Percentiles rank a stretch among this genome's conserved stretches.
These are phyloP conservation scores for Perodicticus potto DNA, from an alignment of 2,797 vertebrate genomes.

Conservation along the genomic window DNA sequence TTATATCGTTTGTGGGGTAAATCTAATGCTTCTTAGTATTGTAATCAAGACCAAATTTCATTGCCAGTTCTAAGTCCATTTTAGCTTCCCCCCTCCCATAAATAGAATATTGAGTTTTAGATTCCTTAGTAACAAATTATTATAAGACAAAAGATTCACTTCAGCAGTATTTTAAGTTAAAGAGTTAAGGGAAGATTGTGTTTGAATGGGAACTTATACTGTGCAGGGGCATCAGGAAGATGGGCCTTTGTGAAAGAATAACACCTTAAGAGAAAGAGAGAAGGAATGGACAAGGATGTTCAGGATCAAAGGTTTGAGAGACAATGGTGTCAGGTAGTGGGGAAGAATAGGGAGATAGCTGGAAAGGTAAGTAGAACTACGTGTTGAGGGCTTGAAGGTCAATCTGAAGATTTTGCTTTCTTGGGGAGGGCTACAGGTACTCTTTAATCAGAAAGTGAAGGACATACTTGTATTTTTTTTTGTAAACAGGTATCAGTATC, in stretches of 20 bases:
- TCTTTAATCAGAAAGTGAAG: conserved; percentile 22
- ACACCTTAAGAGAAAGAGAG: not conserved
- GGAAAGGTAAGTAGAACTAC: not conserved
- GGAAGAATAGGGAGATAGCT: not conserved
- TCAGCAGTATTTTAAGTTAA: conserved; percentile 54
- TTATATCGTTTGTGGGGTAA: not conserved
- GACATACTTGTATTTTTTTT: conserved; percentile 12
- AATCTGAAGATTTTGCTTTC: conserved; percentile 37
- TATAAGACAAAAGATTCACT: conserved; percentile 51
- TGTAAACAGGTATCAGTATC: not conserved
- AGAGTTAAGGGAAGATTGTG: conserved; percentile 28
- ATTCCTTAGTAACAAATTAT: conserved; percentile 36
- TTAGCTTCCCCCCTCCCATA: not conserved
- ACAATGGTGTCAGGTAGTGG: not conserved
- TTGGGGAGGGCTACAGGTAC: not conserved
- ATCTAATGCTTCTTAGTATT: conserved; percentile 13
- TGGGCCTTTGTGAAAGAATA: conserved; percentile 16
- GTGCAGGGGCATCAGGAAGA: not conserved
- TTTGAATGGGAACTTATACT: conserved; percentile 26
- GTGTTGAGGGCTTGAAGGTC: not conserved
- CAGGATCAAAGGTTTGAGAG: conserved; percentile 7
- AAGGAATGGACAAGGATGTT: conserved; percentile 27
- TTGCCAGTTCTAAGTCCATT: not conserved
- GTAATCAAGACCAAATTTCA: conserved; percentile 34
- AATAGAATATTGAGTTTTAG: not conserved